Evolutionary conservation across 2,888 invertebrate species (phyloP).

Genomic region (Dasypolia templi): DNA sequence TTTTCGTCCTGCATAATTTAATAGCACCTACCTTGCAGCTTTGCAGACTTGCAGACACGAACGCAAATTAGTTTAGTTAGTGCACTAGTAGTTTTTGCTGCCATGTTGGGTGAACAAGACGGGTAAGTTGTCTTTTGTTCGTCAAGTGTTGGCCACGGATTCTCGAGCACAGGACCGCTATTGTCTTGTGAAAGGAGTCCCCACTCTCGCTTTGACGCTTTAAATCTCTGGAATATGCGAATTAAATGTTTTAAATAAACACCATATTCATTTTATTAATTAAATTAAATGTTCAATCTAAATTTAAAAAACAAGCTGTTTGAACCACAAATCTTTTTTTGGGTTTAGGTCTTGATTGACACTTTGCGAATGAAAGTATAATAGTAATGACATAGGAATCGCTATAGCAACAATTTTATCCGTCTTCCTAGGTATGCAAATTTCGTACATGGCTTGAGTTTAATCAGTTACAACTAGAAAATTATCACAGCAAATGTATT

Average conservation of each 20-base stretch:
- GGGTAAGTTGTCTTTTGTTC: conserved; percentile 69
- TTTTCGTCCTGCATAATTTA: background rate
- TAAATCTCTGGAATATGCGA: conserved; percentile 8
- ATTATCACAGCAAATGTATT: background rate
- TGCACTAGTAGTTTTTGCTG: conserved; percentile 35
- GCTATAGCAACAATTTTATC: background rate
- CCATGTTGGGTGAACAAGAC: conserved; percentile 41
- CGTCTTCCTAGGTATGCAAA: background rate
- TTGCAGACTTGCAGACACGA: conserved; percentile 17
- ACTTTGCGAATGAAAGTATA: background rate
- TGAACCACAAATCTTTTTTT: background rate
- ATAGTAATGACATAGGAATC: background rate
- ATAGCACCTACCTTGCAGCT: conserved; percentile 4
- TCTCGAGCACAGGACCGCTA: conserved; percentile 66
- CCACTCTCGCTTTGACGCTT: conserved; percentile 61
- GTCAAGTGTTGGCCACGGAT: conserved; percentile 60
- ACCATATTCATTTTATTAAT: background rate
- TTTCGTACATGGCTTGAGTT: background rate
- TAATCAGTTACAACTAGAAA: background rate
- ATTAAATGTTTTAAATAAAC: background rate
- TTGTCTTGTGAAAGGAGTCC: conserved; percentile 69
- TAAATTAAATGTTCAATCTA: background rate
- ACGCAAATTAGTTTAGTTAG: conserved; percentile 47
- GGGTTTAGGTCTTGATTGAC: too few relatives aligned
- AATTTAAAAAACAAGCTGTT: background rate